These are phyloP conservation scores for Sphecodes monilicornis DNA, from an alignment of 2,888 invertebrate genomes.

Conservation along the genomic window DNA sequence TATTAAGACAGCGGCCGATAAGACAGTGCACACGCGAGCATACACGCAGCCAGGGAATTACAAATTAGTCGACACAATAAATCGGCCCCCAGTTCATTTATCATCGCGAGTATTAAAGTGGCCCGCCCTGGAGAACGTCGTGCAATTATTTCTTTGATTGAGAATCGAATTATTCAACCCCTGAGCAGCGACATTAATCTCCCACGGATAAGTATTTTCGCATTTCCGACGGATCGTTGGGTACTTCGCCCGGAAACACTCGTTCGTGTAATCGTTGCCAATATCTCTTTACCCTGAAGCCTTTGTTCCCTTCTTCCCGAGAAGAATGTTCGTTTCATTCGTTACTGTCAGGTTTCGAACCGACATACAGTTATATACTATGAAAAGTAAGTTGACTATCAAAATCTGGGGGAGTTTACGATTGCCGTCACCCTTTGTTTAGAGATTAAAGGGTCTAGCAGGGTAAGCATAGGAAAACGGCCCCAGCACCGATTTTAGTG, in stretches of 20 bases:
- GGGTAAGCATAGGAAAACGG: too few relatives aligned
- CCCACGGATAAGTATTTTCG: not conserved
- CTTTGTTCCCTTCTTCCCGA: not conserved
- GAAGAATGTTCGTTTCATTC: not conserved
- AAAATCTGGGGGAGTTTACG: too few relatives aligned
- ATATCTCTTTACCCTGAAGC: not conserved
- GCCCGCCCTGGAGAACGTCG: constrained; percentile 4
- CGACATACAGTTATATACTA: too few relatives aligned
- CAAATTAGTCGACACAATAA: constrained; percentile 50
- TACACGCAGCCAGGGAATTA: constrained; percentile 15
- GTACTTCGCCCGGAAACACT: not conserved
- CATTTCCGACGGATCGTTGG: constrained; percentile 5
- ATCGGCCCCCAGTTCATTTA: constrained; percentile 41
- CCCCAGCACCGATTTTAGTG: too few relatives aligned
- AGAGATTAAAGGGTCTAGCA: too few relatives aligned
- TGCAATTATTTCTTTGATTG: constrained; percentile 37
- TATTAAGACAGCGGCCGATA: constrained; percentile 51
- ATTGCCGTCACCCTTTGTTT: too few relatives aligned
- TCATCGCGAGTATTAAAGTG: constrained; percentile 35
- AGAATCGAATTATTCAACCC: constrained; percentile 23
- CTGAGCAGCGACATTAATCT: constrained; percentile 5
- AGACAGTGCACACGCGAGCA: constrained; percentile 31
- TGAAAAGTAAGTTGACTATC: too few relatives aligned
- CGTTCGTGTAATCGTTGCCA: not conserved
- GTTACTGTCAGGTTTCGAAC: not conserved